Conservation (phyloP, 2,113 vertebrate species). For the Alethe diademata region DNA sequence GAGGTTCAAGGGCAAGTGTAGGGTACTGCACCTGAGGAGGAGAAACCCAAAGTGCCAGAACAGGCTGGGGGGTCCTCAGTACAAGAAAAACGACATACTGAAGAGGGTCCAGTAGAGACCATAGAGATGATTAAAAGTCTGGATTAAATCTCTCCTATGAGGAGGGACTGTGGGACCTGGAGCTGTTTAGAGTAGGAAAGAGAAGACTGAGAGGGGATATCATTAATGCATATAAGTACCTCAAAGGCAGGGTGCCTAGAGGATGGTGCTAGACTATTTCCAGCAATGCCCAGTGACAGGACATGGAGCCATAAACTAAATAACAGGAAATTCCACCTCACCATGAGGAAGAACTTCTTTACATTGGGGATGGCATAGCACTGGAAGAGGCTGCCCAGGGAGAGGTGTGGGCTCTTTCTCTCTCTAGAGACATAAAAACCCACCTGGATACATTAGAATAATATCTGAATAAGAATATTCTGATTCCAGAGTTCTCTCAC, state of each 20-base stretch:
- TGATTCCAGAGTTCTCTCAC: background rate
- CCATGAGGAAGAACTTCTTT: background rate
- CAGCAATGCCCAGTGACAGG: background rate
- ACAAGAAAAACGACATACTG: background rate
- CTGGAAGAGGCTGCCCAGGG: background rate
- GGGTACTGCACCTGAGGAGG: background rate
- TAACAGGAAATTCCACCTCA: background rate
- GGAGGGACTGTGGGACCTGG: background rate
- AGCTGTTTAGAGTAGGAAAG: background rate
- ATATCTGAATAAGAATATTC: background rate
- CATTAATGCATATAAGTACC: background rate
- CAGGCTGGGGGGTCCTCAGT: background rate
- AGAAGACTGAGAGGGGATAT: background rate
- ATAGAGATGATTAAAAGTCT: background rate
- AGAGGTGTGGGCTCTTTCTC: too few species aligned
- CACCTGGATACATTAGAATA: background rate
- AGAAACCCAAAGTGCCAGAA: background rate
- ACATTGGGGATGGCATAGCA: too few species aligned
- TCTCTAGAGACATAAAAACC: background rate
- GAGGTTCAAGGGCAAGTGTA: background rate
- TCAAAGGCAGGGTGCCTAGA: background rate
- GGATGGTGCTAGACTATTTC: background rate
- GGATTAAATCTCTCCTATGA: background rate
- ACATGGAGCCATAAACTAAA: background rate
- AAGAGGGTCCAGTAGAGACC: background rate